Evolutionary conservation across 2,797 vertebrate species (phyloP).

Genomic region (Micromesistius poutassou): DNA sequence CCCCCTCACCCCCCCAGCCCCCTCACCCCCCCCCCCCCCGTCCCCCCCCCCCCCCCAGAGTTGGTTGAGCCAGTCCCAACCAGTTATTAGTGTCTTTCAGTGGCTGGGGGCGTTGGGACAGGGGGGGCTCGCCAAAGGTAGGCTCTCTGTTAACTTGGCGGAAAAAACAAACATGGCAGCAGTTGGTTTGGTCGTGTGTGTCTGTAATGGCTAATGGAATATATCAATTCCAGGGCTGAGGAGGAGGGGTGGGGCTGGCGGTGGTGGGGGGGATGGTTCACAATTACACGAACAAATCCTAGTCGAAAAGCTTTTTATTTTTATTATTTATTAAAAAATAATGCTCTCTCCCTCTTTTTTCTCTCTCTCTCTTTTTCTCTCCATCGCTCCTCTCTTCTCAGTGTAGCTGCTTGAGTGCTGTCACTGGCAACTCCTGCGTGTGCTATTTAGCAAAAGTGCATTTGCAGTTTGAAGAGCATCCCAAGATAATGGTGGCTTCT

Average conservation of each 20-base stretch:
- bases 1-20: constrained; percentile 29
- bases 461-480: constrained; percentile 82
- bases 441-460: constrained; percentile 80
- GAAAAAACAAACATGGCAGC: background rate
- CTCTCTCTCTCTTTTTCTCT: no score
- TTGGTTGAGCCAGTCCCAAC: background rate
- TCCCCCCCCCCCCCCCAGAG: constrained; percentile 30
- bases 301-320: constrained; percentile 44
- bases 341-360: no score
- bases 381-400: constrained; percentile 45
- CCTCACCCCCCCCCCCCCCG: background rate
- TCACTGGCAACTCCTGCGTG: constrained; percentile 77
- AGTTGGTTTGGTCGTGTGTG: background rate
- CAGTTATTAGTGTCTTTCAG: background rate
- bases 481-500: constrained; percentile 82
- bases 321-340: constrained; percentile 9
- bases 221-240: background rate
- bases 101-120: no score
- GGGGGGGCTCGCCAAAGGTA: no score
- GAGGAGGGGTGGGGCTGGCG: background rate
- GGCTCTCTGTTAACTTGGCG: background rate
- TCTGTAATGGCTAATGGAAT: background rate
- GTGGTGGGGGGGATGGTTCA: constrained; percentile 17
- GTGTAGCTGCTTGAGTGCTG: constrained; percentile 69
- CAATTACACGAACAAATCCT: constrained; percentile 67